Evolutionary conservation across 2,888 invertebrate species (phyloP).

Genomic region (Dolichomitus sp.): DNA sequence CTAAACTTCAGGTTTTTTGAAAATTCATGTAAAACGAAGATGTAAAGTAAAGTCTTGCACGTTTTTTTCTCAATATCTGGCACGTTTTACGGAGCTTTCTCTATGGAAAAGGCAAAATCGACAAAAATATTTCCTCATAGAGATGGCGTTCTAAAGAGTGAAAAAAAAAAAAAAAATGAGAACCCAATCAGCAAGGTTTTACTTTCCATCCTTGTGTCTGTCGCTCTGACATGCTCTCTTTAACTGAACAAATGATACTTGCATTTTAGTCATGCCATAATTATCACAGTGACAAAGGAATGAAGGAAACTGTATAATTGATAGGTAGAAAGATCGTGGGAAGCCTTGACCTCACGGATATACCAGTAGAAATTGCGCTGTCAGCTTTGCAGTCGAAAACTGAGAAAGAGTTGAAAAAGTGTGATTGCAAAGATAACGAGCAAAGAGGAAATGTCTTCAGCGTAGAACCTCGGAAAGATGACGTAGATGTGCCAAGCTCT

Average conservation of each 20-base stretch:
- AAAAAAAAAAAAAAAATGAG: no score
- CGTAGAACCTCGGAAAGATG: conserved; percentile 56
- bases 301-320: conserved; percentile 32
- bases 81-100: no score
- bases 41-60: no score
- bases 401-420: conserved; percentile 32
- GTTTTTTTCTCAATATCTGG: no score
- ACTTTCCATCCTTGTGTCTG: no score
- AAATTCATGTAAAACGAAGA: no score
- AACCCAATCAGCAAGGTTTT: no score
- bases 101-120: no score
- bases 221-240: neutral
- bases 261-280: neutral
- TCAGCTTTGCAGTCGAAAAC: conserved; percentile 22
- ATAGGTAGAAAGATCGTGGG: conserved; percentile 11
- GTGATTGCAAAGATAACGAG: conserved; percentile 49
- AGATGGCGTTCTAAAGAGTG: no score
- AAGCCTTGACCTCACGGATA: conserved; percentile 3
- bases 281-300: neutral
- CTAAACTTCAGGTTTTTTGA: no score
- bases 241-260: neutral
- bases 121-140: no score
- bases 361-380: conserved; percentile 24
- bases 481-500: conserved; percentile 56
- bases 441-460: conserved; percentile 23